Percentiles rank a stretch among this genome's conserved stretches.
Conservation (phyloP, 1,140 invertebrate species). For the Pseudomyrmex pallidus region DNA sequence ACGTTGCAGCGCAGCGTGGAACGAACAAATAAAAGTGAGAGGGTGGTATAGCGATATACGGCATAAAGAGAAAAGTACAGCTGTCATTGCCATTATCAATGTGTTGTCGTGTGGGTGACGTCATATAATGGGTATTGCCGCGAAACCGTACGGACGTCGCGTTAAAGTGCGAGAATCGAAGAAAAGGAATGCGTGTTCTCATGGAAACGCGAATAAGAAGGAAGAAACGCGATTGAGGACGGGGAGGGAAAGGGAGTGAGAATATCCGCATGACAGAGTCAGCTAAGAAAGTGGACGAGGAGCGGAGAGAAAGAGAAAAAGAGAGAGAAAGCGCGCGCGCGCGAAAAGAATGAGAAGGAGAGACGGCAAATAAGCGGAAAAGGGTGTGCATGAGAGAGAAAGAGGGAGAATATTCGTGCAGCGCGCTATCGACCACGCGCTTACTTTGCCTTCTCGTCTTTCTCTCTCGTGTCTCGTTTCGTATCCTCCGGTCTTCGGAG, state of each 20-base stretch:
- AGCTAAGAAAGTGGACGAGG: not conserved
- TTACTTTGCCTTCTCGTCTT: slow-evolving; percentile 54
- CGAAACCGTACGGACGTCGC: slow-evolving; percentile 62
- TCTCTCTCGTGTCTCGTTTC: slow-evolving; percentile 16
- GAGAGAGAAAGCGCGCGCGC: not conserved
- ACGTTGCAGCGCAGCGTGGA: not conserved
- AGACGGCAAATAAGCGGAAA: slow-evolving; percentile 9
- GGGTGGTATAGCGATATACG: not conserved
- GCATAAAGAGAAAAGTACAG: slow-evolving; percentile 44
- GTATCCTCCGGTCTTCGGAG: slow-evolving; percentile 47
- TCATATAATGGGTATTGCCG: slow-evolving; percentile 54
- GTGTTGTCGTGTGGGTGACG: slow-evolving; percentile 50
- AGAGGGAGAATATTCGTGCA: not conserved
- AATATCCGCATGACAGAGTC: slow-evolving; percentile 3
- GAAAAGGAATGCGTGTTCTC: slow-evolving; percentile 57
- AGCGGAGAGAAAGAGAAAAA: not conserved
- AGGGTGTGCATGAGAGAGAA: slow-evolving; percentile 7
- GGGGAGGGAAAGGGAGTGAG: not conserved
- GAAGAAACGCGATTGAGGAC: slow-evolving; percentile 21
- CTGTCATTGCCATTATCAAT: slow-evolving; percentile 62
- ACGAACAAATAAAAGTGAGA: slow-evolving; percentile 8
- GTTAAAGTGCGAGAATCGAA: slow-evolving; percentile 68
- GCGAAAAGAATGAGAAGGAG: slow-evolving; percentile 15
- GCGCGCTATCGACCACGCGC: slow-evolving; percentile 59
- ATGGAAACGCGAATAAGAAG: slow-evolving; percentile 50